A percentile compares a stretch with the other conserved stretches of the same genome.
phyloP scores from a whole-genome alignment of 2,888 invertebrate genomes.

The Drosophila nr. fundita region DNA sequence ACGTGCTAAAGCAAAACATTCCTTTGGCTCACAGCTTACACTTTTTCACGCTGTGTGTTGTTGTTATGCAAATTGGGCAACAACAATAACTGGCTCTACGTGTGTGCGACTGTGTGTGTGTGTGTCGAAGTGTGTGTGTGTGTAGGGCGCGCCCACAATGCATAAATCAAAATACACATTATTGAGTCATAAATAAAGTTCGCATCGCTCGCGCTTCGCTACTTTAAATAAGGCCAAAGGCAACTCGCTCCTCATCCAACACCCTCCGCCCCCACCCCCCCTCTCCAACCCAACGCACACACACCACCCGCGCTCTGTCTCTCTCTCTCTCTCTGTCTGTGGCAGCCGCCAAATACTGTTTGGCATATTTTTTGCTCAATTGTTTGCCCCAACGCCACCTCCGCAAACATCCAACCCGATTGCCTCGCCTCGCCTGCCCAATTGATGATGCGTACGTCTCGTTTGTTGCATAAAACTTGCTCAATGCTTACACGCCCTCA shows the following conservation, averaged over 20 bases:
- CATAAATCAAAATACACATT: conserved; percentile 82
- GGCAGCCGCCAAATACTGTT: conserved; percentile 50
- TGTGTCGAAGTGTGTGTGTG: conserved; percentile 35
- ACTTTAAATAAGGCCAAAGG: conserved; percentile 75
- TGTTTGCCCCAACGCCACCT: conserved; percentile 49
- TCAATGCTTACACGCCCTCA: conserved; percentile 78
- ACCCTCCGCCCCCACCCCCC: conserved; percentile 11
- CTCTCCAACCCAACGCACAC: neutral
- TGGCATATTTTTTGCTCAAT: conserved; percentile 78
- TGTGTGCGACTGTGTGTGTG: conserved; percentile 24
- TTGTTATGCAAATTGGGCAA: conserved; percentile 75
- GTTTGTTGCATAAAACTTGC: conserved; percentile 80
- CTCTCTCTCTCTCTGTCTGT: neutral
- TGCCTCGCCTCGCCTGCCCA: conserved; percentile 32
- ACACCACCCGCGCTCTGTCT: conserved; percentile 11
- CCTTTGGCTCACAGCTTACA: conserved; percentile 39
- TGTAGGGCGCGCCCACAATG: conserved; percentile 71
- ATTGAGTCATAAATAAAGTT: conserved; percentile 81
- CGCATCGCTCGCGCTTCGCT: conserved; percentile 63
- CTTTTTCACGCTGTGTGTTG: conserved; percentile 36
- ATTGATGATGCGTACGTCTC: conserved; percentile 60
- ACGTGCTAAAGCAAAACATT: conserved; percentile 60
- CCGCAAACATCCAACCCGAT: conserved; percentile 7
- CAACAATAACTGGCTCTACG: conserved; percentile 50
- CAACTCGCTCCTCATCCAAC: conserved; percentile 50